These are phyloP conservation scores for Crossaster papposus DNA, from an alignment of 53 echinoderm and acorn worm genomes.

Conservation along the genomic window DNA sequence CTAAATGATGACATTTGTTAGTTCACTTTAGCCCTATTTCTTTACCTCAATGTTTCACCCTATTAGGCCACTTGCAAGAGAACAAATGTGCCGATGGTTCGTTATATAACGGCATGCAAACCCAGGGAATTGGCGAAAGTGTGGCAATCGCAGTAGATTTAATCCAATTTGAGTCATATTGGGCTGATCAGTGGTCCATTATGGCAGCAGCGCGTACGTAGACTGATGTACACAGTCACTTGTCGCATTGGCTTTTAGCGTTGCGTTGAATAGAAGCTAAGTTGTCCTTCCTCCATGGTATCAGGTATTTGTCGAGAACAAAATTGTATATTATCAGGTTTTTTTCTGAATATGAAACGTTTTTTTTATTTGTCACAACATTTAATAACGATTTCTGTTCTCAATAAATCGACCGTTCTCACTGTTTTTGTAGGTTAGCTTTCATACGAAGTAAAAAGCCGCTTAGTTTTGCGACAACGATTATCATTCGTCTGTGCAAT, in stretches of 20 bases:
- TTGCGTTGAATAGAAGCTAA: neutral
- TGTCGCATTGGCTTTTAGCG: neutral
- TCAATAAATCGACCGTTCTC: too few relatives aligned
- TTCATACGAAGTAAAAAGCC: too few relatives aligned
- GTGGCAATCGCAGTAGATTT: neutral
- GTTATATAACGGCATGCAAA: neutral
- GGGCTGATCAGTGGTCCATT: neutral
- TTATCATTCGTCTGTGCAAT: too few relatives aligned
- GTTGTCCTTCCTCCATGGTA: too few relatives aligned
- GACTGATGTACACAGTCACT: neutral
- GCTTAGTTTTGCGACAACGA: too few relatives aligned
- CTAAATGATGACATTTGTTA: constrained; percentile 50
- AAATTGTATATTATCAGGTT: neutral
- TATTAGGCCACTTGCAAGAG: neutral
- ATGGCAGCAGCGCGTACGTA: neutral
- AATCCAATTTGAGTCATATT: constrained; percentile 22
- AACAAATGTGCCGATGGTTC: neutral
- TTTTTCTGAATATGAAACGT: too few relatives aligned
- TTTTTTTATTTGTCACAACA: too few relatives aligned
- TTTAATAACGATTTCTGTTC: too few relatives aligned
- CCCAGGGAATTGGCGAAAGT: neutral
- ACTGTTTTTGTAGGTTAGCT: too few relatives aligned
- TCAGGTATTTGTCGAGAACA: neutral
- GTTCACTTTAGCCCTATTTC: constrained; percentile 15
- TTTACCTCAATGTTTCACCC: neutral